Conservation (phyloP, 2,888 invertebrate species). For the Ethmia dodecea region DNA sequence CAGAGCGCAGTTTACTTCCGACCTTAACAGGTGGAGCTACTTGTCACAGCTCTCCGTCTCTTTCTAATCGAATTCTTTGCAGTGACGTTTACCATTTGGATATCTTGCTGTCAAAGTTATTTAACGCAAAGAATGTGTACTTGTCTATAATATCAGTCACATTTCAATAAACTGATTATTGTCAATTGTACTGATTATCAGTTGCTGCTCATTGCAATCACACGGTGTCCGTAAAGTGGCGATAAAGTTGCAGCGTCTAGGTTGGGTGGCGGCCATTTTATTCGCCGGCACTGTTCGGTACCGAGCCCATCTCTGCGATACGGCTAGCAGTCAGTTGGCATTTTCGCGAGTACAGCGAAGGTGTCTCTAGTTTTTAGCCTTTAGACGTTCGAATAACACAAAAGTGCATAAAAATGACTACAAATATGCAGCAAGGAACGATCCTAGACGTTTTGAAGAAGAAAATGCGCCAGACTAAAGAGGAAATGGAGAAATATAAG, state of each 20-base stretch:
- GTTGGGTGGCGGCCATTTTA: conserved; percentile 73
- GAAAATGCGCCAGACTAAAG: conserved; percentile 99
- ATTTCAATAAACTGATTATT: conserved; percentile 30
- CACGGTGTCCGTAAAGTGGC: conserved; percentile 42
- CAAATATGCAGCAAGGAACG: conserved; percentile 94
- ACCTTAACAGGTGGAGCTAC: conserved; percentile 67
- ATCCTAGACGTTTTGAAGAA: conserved; percentile 98
- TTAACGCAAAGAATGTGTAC: conserved; percentile 39
- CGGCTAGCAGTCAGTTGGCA: conserved; percentile 72
- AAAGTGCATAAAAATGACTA: conserved; percentile 84
- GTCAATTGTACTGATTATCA: conserved; percentile 25
- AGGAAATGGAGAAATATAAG: conserved; percentile 99
- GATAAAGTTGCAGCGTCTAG: conserved; percentile 55
- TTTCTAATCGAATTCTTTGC: conserved; percentile 29
- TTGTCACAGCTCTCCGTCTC: conserved; percentile 37
- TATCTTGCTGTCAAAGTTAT: conserved; percentile 52
- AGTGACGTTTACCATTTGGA: conserved; percentile 60
- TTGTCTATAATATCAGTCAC: conserved; percentile 40
- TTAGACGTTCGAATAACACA: conserved; percentile 53
- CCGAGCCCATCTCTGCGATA: conserved; percentile 71
- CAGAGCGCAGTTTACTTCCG: conserved; percentile 53
- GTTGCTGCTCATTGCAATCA: conserved; percentile 26
- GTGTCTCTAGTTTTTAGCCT: conserved; percentile 70
- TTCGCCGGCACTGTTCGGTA: conserved; percentile 73
- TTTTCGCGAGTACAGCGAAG: conserved; percentile 74